A percentile compares a stretch with the other conserved stretches of the same genome.
These are phyloP conservation scores for Cinclus cinclus DNA, from an alignment of 2,113 vertebrate genomes.

Conservation along the genomic window DNA sequence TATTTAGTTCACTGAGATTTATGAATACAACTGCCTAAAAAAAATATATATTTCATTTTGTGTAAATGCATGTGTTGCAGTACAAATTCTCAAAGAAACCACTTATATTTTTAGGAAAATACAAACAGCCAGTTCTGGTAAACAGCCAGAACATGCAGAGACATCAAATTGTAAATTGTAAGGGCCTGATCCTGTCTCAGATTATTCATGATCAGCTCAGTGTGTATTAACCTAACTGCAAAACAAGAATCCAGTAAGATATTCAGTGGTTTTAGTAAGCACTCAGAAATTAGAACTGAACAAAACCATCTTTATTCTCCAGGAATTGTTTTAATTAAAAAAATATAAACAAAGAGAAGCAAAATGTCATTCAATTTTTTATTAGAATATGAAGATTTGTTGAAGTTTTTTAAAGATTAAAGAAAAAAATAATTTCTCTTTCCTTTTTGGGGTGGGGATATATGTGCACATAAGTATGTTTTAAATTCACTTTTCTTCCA, in stretches of 20 bases:
- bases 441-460: neutral
- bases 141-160: neutral
- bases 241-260: neutral
- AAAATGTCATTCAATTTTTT: neutral
- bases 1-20: neutral
- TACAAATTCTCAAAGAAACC: neutral
- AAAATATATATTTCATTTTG: neutral
- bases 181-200: neutral
- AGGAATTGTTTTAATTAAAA: neutral
- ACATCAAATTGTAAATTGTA: neutral
- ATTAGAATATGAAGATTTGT: neutral
- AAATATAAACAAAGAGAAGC: neutral
- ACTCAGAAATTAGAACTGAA: neutral
- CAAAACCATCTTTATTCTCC: neutral
- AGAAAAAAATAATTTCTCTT: neutral
- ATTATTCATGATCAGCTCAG: neutral
- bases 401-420: neutral
- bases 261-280: neutral
- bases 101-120: neutral
- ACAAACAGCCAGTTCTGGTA: neutral
- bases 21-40: neutral
- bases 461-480: neutral
- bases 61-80: neutral
- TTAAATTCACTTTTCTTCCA: neutral
- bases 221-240: neutral